phyloP scores from a whole-genome alignment of 2,888 invertebrate genomes.

The Achlya flavicornis region DNA sequence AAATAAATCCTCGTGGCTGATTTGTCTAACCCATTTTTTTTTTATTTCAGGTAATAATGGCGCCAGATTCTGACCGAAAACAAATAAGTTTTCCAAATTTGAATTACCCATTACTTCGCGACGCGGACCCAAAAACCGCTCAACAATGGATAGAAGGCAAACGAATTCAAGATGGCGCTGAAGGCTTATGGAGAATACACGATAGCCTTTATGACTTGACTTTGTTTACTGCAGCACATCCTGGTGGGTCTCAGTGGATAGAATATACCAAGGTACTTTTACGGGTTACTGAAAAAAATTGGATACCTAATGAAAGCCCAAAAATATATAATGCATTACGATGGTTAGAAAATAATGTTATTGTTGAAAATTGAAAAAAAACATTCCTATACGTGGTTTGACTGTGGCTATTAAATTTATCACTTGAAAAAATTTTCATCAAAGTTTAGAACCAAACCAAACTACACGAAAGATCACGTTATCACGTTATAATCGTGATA shows the following conservation, averaged over 20 bases:
- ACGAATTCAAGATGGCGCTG: constrained; percentile 87
- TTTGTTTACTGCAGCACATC: constrained; percentile 90
- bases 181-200: constrained; percentile 90
- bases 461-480: too few relatives aligned
- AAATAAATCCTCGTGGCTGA: neutral
- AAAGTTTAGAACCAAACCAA: too few relatives aligned
- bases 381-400: too few relatives aligned
- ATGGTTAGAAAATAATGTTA: too few relatives aligned
- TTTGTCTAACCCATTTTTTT: neutral
- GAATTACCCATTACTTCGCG: constrained; percentile 75
- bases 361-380: too few relatives aligned
- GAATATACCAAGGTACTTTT: constrained; percentile 84
- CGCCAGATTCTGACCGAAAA: constrained; percentile 52
- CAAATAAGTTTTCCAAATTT: constrained; percentile 79
- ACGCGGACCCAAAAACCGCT: constrained; percentile 66
- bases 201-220: constrained; percentile 93
- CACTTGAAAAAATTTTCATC: too few relatives aligned
- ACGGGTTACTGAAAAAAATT: constrained; percentile 18
- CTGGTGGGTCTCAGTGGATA: constrained; percentile 93
- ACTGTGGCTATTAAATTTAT: too few relatives aligned
- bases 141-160: constrained; percentile 87
- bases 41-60: constrained; percentile 58
- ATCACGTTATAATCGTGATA: too few relatives aligned
- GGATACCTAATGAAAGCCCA: neutral
- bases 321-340: too few relatives aligned